A percentile compares a stretch with the other conserved stretches of the same genome.
phyloP scores from a whole-genome alignment of 2,888 invertebrate species.

The Congeria kusceri region DNA sequence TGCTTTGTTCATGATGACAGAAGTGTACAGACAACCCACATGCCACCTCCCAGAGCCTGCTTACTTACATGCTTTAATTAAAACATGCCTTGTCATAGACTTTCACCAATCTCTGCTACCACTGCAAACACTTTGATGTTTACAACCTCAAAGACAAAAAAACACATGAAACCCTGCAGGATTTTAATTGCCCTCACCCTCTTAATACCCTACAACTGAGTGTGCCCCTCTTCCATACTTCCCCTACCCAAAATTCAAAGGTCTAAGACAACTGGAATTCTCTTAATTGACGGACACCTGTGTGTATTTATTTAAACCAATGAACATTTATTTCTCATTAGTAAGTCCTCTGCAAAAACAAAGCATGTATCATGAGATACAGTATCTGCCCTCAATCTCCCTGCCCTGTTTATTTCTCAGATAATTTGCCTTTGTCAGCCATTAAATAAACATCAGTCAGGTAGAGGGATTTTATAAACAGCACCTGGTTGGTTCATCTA shows the following conservation, averaged over 20 bases:
- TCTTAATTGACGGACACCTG: conserved; percentile 38
- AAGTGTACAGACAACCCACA: background rate
- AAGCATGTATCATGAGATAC: conserved; percentile 33
- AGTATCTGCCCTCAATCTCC: conserved; percentile 11
- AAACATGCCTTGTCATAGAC: conserved; percentile 24
- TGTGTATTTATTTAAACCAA: conserved; percentile 56
- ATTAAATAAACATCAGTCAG: conserved; percentile 1
- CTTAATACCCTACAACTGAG: too few species aligned
- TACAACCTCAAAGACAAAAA: conserved; percentile 14
- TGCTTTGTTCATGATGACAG: background rate
- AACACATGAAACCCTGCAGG: conserved; percentile 1
- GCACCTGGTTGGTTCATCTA: conserved; percentile 3
- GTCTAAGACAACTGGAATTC: background rate
- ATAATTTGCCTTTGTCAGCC: conserved; percentile 22
- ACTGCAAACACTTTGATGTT: conserved; percentile 15
- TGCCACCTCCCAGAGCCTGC: background rate
- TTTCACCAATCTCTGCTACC: conserved; percentile 19
- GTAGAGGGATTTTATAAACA: background rate
- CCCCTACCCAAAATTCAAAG: too few species aligned
- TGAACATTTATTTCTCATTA: conserved; percentile 55
- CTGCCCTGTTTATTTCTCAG: conserved; percentile 26
- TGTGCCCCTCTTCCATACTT: too few species aligned
- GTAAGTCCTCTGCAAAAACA: conserved; percentile 35
- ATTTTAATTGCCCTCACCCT: too few species aligned
- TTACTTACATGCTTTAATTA: conserved; percentile 14